Base-by-base conservation (phyloP, 30 jellyfish, hydroid and myxozoan genomes). In the Turritopsis rubra region DNA sequence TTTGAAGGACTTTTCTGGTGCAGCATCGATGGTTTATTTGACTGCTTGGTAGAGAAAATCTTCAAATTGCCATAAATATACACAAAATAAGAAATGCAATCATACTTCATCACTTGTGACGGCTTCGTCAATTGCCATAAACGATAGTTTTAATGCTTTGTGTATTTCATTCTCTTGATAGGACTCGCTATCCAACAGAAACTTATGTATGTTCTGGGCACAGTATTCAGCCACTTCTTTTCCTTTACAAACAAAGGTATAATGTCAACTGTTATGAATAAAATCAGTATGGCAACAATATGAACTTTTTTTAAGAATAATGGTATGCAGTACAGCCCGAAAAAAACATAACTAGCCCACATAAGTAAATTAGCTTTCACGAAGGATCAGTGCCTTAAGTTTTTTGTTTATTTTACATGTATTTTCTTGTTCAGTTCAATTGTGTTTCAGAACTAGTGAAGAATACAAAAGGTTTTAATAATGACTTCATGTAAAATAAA, bases 191-290 rank as follows among this genome's bases (percentile, higher is more conserved):
- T 88, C 91, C 66, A 60, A 72, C 7, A 92, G 85, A 71, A 84
- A 76, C 53, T 74, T 82, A 28, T 82, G 75, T 1, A 92, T 29
- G 28, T 83, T 84, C 83, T 82, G 79, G 60, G 98, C 85, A 71
- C 96, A 87, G 82, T 87, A 92, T 60, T 80, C 97, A 1, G 98
- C 96, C 8, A 92, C 96, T 66, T 92, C 98, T 28, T 76, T 85
- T 7, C 98, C 98, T 92, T 66, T 22, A 81, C n/a, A 23, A 8
- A 22, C 23, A 79, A 54, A 1, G 5, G 8, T 29, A 26, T 0
- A 72, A 18, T 18, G 0, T 18, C 29, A 76, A 17, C 29, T 76
- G 26, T 20, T 0, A 18, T 21, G 79, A 21, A 18, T 76, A 21
- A 25, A 79, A 25, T 1, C 77, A 17, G 81, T 28, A n/a, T n/a